Evolutionary conservation across 30 jellyfish, hydroid and myxozoan species (phyloP).

Genomic region (Clytia hemisphaerica): DNA sequence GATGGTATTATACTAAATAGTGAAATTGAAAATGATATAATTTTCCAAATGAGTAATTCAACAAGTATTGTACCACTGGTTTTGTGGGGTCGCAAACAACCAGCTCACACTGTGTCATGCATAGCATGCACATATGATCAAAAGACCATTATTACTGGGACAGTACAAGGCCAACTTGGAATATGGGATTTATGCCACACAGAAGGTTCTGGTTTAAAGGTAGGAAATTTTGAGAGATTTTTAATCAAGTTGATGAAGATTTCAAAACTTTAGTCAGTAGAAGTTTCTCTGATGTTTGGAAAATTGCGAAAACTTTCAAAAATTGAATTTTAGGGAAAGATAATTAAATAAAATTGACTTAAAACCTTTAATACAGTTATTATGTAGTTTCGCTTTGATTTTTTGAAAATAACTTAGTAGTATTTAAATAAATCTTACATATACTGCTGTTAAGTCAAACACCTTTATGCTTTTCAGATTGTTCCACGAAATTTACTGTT

Average conservation of each 20-base stretch:
- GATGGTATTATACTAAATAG: no score
- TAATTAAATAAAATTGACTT: background rate
- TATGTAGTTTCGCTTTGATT: background rate
- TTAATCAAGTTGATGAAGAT: no score
- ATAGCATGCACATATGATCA: slow-evolving; percentile 86
- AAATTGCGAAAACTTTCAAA: background rate
- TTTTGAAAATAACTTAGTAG: background rate
- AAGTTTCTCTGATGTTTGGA: background rate
- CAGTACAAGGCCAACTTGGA: slow-evolving; percentile 86
- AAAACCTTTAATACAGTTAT: background rate
- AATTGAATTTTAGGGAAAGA: background rate
- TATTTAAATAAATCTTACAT: background rate
- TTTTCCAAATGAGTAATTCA: slow-evolving; percentile 88
- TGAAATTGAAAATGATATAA: background rate
- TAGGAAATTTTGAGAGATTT: no score
- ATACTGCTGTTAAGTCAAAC: background rate
- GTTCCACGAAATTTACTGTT: slow-evolving; percentile 78
- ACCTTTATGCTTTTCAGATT: slow-evolving; percentile 36
- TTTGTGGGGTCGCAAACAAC: slow-evolving; percentile 87
- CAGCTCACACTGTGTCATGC: slow-evolving; percentile 61
- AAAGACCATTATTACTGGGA: slow-evolving; percentile 69
- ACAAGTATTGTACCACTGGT: slow-evolving; percentile 84
- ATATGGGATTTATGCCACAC: slow-evolving; percentile 78
- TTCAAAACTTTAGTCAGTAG: no score
- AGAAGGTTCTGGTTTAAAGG: slow-evolving; percentile 47